Base-by-base conservation (phyloP, 2,797 vertebrate genomes). In the Hipposideros larvatus region DNA sequence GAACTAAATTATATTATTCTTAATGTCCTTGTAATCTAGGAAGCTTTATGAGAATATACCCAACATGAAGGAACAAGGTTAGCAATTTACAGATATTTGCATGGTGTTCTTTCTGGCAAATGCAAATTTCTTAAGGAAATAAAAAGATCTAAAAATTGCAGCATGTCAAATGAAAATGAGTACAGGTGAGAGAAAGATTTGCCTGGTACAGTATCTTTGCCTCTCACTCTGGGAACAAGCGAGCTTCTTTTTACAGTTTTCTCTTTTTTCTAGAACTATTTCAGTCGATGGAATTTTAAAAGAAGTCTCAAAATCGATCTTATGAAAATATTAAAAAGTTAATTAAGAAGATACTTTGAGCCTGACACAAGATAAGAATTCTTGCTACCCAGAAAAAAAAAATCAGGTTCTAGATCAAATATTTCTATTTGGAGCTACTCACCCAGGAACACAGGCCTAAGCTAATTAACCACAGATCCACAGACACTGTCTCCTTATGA, bases 11-110 rank as follows among this genome's bases (percentile, higher is more conserved):
- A 48, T 21, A 57, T 53, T n/a, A 77, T 51, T 82, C n/a, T 43
- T 65, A 26, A 94, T 43, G 34, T 88, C 65, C 71, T 61, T 85
- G 43, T 8, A 3, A 71, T 82, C 55, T 37, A 77, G 43, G 46
- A 87, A 53, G 22, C 41, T 92, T 92, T 95, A 63, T 63, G 48
- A 90, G 70, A 91, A 43, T 83, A 48, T 11, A 85, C 2, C 3
- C 31, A 91, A 66, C 16, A 68, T 5, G 1, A 93, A 75, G 37
- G 97, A 92, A 84, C 9, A 86, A 11, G 59, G 9, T 31, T 95
- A 79, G 43, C 55, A n/a, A 98, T 95, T 96, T 96, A 84, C 46
- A 96, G 94, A 71, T 93, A 89, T 97, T 97, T 97, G 96, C 89
- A 97, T 91, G 53, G 66, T 93, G 90, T 92, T 93, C 96, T 92